Conservation (phyloP, 1,140 invertebrate genomes). For the Drosophila nannoptera region DNA sequence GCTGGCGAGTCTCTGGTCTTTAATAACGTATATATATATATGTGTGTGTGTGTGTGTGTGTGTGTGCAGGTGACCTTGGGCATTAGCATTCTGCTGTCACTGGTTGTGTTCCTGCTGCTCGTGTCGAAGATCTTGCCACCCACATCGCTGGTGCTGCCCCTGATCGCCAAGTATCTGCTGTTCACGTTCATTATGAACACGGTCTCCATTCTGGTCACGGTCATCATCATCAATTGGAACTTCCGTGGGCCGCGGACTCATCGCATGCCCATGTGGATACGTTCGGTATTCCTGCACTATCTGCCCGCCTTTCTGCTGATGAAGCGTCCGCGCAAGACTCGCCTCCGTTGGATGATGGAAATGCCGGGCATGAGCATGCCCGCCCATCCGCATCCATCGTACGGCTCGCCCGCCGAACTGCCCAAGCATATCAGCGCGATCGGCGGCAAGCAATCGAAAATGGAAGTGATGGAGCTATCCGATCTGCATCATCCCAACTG, state of each 20-base stretch:
- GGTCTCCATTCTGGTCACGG: conserved; percentile 98
- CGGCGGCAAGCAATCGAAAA: conserved; percentile 85
- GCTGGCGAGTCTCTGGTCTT: conserved; percentile 5
- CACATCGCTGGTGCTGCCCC: conserved; percentile 95
- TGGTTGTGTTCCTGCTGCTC: conserved; percentile 98
- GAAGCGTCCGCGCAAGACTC: conserved; percentile 94
- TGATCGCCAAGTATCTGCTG: conserved; percentile 98
- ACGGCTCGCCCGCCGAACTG: conserved; percentile 88
- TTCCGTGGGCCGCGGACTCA: conserved; percentile 95
- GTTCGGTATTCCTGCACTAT: conserved; percentile 95
- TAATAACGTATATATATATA: not conserved
- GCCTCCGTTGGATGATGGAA: conserved; percentile 97
- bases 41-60: conserved; percentile 14
- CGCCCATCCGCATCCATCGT: conserved; percentile 85
- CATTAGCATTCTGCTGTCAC: conserved; percentile 98
- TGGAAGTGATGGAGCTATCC: conserved; percentile 95
- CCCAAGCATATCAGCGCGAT: conserved; percentile 87
- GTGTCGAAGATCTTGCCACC: conserved; percentile 99
- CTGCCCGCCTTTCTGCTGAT: conserved; percentile 92
- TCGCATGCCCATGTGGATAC: conserved; percentile 96
- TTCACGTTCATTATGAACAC: conserved; percentile 99
- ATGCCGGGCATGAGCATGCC: conserved; percentile 92
- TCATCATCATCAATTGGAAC: conserved; percentile 99
- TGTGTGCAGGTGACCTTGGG: conserved; percentile 90
- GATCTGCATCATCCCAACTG: conserved; percentile 97